Evolutionary conservation across 2,113 vertebrate genomes (phyloP).

Genomic region (Heterocephalus glaber): DNA sequence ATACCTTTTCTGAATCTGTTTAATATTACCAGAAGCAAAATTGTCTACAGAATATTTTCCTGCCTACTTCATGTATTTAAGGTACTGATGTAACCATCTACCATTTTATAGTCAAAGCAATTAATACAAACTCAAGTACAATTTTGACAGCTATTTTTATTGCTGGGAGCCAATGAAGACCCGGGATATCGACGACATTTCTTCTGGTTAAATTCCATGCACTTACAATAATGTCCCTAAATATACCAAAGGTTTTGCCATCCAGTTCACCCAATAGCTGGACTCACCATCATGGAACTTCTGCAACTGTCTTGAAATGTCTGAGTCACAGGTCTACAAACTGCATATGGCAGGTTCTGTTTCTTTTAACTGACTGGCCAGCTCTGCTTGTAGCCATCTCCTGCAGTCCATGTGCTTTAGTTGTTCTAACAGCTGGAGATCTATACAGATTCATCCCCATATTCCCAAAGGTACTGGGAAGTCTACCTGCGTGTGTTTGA

Average conservation of each 20-base stretch:
- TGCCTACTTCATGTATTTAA: neutral
- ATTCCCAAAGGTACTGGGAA: neutral
- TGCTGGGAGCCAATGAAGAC: neutral
- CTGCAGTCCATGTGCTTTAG: neutral
- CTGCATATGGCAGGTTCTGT: neutral
- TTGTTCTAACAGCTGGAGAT: neutral
- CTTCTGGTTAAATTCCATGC: neutral
- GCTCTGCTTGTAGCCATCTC: neutral
- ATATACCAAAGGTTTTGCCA: neutral
- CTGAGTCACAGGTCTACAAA: neutral
- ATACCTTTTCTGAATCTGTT: neutral
- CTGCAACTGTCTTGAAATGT: neutral
- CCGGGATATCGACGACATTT: neutral
- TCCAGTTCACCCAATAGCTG: neutral
- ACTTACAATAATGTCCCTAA: neutral
- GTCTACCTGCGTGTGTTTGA: neutral
- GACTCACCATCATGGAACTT: neutral
- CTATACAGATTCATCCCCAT: neutral
- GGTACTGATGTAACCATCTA: neutral
- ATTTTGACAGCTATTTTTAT: slow-evolving; percentile 4
- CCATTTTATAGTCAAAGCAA: neutral
- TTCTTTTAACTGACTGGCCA: neutral
- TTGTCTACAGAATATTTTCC: neutral
- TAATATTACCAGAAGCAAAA: neutral
- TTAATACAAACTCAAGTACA: neutral